phyloP scores from a whole-genome alignment of 2,113 vertebrate genomes.

The Fulica atra region DNA sequence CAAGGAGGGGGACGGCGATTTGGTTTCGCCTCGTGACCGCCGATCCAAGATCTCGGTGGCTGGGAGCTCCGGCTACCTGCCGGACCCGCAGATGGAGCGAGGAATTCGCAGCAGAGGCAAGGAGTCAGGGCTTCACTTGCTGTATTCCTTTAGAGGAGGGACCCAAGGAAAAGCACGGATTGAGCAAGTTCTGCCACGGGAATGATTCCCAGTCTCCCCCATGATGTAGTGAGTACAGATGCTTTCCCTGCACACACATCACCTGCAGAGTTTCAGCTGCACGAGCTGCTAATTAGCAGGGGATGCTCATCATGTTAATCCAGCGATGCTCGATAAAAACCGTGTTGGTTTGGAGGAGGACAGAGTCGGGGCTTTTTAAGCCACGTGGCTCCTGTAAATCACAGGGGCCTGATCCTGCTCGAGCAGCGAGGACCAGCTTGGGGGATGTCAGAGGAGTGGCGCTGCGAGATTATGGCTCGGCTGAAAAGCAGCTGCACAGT shows the following conservation, averaged over 20 bases:
- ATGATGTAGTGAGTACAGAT: accelerated
- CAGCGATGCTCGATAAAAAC: accelerated
- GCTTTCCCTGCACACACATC: neutral
- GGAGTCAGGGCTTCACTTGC: neutral
- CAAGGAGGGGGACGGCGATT: neutral
- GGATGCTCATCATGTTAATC: neutral
- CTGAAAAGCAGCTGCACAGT: constrained; percentile 17
- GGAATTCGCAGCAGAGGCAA: neutral
- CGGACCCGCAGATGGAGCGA: neutral
- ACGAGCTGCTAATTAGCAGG: accelerated
- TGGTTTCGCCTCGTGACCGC: accelerated
- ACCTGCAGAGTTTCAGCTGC: neutral
- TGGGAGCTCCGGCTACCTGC: neutral
- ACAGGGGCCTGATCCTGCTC: neutral
- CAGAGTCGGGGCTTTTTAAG: accelerated
- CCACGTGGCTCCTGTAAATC: neutral
- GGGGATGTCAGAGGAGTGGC: neutral
- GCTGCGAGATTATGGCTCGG: neutral
- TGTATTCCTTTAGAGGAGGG: neutral
- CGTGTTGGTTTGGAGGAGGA: accelerated
- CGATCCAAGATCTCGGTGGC: accelerated
- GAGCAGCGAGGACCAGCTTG: neutral
- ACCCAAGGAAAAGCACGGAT: neutral
- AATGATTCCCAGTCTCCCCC: neutral
- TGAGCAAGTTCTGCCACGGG: neutral